phyloP scores from a whole-genome alignment of 2,113 vertebrate genomes.

The Xenotilapia caudafasciata region DNA sequence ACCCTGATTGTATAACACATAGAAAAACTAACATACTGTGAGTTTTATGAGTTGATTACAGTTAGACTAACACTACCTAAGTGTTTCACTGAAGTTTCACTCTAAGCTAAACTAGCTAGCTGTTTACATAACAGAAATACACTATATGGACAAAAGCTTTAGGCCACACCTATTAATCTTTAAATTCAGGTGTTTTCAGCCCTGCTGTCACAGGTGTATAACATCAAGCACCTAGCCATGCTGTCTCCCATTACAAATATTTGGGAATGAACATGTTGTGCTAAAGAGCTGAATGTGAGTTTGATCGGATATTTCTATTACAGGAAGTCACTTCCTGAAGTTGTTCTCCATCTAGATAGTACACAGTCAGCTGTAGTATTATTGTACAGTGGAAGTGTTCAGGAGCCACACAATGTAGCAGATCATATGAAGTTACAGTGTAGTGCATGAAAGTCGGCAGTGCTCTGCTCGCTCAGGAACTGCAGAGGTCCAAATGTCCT shows the following conservation, averaged over 20 bases:
- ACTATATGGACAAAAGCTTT: background rate
- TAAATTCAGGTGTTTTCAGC: background rate
- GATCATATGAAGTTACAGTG: background rate
- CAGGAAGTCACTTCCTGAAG: background rate
- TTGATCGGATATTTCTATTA: background rate
- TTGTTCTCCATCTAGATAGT: background rate
- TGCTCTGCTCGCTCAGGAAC: background rate
- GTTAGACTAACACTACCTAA: background rate
- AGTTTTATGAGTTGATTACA: background rate
- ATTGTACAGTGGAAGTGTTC: background rate
- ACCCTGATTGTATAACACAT: background rate
- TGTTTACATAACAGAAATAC: background rate
- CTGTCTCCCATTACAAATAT: background rate
- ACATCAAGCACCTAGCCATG: background rate
- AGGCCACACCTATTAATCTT: background rate
- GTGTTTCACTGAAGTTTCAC: background rate
- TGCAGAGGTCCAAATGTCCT: background rate
- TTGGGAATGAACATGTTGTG: background rate
- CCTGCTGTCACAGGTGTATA: background rate
- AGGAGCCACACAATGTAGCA: background rate
- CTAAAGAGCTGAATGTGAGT: background rate
- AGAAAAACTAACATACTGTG: background rate
- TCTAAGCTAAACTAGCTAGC: background rate
- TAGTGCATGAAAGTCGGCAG: background rate
- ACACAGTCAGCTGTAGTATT: background rate